These are phyloP conservation scores for Eurystomus glaucurus DNA, from an alignment of 2,797 vertebrate genomes.

Conservation along the genomic window DNA sequence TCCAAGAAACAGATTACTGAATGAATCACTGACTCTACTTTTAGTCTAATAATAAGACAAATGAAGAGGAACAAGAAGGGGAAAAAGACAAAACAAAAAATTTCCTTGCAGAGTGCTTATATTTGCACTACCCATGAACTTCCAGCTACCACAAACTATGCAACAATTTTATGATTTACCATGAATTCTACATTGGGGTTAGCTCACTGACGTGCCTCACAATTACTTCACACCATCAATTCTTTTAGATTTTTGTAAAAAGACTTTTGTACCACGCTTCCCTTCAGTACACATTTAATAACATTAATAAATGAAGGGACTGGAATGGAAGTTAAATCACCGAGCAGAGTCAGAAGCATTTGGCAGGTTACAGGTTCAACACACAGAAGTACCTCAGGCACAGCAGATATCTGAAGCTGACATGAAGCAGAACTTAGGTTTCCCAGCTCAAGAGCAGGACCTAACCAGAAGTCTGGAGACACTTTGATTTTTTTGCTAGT, in stretches of 20 bases:
- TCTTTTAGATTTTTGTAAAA: not conserved
- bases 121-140: constrained; percentile 16
- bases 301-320: not conserved
- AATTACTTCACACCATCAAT: not conserved
- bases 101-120: constrained; percentile 2
- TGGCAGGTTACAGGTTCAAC: not conserved
- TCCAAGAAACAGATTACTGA: constrained; percentile 75
- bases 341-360: not conserved
- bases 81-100: constrained; percentile 30
- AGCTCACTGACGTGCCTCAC: not conserved
- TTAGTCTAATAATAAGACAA: constrained; percentile 70
- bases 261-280: not conserved
- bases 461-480: not conserved
- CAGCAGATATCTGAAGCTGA: not conserved
- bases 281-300: not conserved
- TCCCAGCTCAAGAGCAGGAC: not conserved
- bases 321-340: not conserved
- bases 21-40: constrained; percentile 79
- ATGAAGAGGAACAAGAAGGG: constrained; percentile 64
- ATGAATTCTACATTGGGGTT: not conserved
- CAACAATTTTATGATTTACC: not conserved
- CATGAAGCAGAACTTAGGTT: not conserved
- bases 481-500: not conserved
- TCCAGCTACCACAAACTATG: not conserved
- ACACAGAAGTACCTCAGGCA: not conserved